phyloP scores from a whole-genome alignment of 2,113 vertebrate species.

The Orycteropus afer region DNA sequence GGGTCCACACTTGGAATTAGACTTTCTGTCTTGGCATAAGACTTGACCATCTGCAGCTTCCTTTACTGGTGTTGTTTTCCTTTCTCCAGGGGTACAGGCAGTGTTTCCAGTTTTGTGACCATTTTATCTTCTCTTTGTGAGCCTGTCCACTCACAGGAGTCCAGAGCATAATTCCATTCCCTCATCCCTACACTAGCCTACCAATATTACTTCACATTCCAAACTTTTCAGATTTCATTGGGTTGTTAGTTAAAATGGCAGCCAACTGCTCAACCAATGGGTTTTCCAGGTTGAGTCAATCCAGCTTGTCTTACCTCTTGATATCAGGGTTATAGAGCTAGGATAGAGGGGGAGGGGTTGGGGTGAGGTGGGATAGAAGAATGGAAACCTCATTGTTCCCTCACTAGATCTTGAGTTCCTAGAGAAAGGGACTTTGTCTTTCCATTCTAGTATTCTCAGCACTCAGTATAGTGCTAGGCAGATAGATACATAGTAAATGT shows the following conservation, averaged over 20 bases:
- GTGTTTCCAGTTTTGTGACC: background rate
- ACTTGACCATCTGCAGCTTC: background rate
- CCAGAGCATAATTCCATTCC: background rate
- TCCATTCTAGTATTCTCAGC: background rate
- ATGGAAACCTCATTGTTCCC: background rate
- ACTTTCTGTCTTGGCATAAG: background rate
- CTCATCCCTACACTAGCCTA: background rate
- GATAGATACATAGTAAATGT: background rate
- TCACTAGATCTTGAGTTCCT: background rate
- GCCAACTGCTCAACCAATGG: background rate
- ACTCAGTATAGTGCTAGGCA: background rate
- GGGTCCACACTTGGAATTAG: background rate
- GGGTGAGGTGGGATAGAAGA: background rate
- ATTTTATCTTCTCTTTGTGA: background rate
- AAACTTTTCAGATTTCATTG: background rate
- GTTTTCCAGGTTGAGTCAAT: background rate
- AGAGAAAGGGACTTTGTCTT: background rate
- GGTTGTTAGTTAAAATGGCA: background rate
- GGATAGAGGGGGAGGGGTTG: background rate
- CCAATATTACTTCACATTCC: background rate
- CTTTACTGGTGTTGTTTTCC: background rate
- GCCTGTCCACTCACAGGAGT: background rate
- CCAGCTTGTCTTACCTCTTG: background rate
- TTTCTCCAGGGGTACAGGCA: background rate
- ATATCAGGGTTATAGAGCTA: background rate